Base-by-base conservation (phyloP, 2,888 invertebrate genomes). In the Lepetodrilus schrolli region DNA sequence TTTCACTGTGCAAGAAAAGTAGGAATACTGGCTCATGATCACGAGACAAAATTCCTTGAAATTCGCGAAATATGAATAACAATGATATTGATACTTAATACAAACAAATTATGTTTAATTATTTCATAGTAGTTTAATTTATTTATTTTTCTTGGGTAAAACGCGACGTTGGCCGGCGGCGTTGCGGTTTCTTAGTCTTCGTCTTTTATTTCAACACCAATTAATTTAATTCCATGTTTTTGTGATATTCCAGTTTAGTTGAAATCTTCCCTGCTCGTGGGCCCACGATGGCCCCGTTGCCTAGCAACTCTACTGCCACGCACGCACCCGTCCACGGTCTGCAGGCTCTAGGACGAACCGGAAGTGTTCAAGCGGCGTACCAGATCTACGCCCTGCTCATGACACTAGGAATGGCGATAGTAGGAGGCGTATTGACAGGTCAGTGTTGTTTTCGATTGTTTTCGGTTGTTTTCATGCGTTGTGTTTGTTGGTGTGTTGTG, bases 101-200 rank as follows among this genome's bases (percentile, higher is more conserved):
- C n/a, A n/a, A n/a, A n/a, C n/a, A n/a, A n/a, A n/a, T n/a, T n/a
- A n/a, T n/a, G n/a, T n/a, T n/a, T n/a, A n/a, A n/a, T n/a, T n/a
- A n/a, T n/a, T n/a, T n/a, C n/a, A n/a, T n/a, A n/a, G n/a, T n/a
- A n/a, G n/a, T n/a, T n/a, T n/a, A n/a, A n/a, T n/a, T n/a, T n/a
- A n/a, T n/a, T n/a, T n/a, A n/a, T n/a, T n/a, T n/a, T n/a, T n/a
- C n/a, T n/a, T n/a, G n/a, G n/a, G n/a, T n/a, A 98, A 92, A 98
- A 98, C 92, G 95, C 97, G 2, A 97, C 97, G 0, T 91, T 98
- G 70, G 97, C 97, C 70, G 97, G 97, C 21, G 97, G 97, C 2
- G 97, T 98, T 20, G 97, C 96, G 0, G 94, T 97, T 23, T 5
- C 3, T n/a, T 26, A 7, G 38, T 5, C 23, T 5, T 17, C 10